Percentiles rank a stretch among this genome's conserved stretches.
phyloP scores from a whole-genome alignment of 2,113 vertebrate species.

The Podiceps cristatus region DNA sequence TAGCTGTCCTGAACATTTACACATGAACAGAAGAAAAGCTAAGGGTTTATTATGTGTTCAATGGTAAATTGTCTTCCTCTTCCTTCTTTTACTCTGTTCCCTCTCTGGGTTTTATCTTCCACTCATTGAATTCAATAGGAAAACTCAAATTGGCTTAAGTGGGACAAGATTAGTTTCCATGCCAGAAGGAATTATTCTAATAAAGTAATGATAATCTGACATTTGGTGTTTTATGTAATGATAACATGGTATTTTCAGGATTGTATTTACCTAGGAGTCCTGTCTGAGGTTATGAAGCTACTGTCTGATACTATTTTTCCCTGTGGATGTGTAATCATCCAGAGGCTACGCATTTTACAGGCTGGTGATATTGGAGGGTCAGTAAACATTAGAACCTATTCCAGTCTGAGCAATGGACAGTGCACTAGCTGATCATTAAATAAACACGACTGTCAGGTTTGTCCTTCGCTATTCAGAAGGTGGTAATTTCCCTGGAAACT shows the following conservation, averaged over 20 bases:
- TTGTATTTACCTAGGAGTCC: neutral
- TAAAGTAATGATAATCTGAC: neutral
- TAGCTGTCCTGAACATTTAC: neutral
- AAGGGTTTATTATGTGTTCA: neutral
- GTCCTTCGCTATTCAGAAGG: neutral
- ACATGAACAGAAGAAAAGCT: neutral
- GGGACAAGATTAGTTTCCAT: neutral
- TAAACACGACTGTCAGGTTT: neutral
- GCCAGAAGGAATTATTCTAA: neutral
- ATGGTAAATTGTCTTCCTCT: neutral
- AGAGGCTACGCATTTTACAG: neutral
- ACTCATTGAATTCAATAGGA: neutral
- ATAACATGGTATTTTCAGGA: neutral
- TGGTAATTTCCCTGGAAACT: neutral
- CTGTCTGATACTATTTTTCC: neutral
- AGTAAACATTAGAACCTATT: neutral
- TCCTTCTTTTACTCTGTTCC: neutral
- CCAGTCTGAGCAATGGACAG: neutral
- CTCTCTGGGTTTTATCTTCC: neutral
- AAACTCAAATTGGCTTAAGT: neutral
- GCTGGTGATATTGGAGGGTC: neutral
- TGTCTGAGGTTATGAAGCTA: neutral
- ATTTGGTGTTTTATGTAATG: neutral
- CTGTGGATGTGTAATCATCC: neutral
- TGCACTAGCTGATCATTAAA: neutral